Evolutionary conservation across 2,797 vertebrate genomes (phyloP).

Genomic region (Adelosebastes latens): DNA sequence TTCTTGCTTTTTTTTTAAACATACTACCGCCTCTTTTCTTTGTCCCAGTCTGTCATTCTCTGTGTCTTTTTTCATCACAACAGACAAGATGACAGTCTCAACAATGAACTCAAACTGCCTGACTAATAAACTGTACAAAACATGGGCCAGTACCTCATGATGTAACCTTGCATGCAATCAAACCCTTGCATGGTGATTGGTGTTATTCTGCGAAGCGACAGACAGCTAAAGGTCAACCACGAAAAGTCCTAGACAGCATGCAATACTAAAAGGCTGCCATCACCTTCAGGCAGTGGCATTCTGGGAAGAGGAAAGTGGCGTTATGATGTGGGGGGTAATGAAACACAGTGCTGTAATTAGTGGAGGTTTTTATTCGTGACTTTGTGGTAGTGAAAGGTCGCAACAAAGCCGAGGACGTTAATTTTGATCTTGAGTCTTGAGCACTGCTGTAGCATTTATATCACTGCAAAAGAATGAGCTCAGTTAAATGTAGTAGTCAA

Average conservation of each 20-base stretch:
- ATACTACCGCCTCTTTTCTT: not conserved
- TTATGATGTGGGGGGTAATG: slow-evolving; percentile 64
- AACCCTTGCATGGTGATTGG: slow-evolving; percentile 37
- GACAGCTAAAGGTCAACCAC: slow-evolving; percentile 74
- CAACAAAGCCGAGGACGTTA: not conserved
- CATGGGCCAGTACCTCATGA: slow-evolving; percentile 16
- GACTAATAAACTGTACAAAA: slow-evolving; percentile 21
- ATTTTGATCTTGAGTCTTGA: slow-evolving; percentile 10
- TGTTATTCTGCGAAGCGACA: slow-evolving; percentile 52
- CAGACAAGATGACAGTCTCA: slow-evolving; percentile 25
- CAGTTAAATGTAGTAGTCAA: not conserved
- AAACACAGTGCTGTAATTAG: slow-evolving; percentile 61
- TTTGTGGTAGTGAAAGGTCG: slow-evolving; percentile 43
- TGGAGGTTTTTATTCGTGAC: slow-evolving; percentile 55
- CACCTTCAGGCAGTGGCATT: slow-evolving; percentile 75
- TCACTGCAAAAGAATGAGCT: not conserved
- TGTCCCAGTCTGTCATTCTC: slow-evolving; percentile 8
- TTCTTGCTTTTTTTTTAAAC: slow-evolving; percentile 19
- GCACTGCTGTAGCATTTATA: not conserved
- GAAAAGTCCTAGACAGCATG: slow-evolving; percentile 64
- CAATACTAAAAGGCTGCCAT: slow-evolving; percentile 66
- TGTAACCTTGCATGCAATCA: slow-evolving; percentile 50
- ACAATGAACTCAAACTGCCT: slow-evolving; percentile 9
- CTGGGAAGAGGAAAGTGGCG: slow-evolving; percentile 32
- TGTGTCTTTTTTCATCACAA: not conserved